These are phyloP conservation scores for Drosophila mauritiana DNA, from an alignment of 1,140 invertebrate genomes.

Conservation along the genomic window DNA sequence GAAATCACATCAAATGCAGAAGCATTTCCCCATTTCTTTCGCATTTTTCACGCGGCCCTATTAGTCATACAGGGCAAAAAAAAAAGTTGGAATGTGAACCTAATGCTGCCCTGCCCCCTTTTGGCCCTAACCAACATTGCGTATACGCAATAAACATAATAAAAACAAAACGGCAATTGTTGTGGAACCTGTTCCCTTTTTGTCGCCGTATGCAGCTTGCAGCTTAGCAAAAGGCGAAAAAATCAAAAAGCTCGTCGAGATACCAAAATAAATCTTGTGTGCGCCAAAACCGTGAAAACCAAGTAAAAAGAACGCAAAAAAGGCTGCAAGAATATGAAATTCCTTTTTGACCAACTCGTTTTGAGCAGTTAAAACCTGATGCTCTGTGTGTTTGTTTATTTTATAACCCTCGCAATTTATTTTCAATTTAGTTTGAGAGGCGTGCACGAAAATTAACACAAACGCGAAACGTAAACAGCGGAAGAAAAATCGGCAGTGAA, in stretches of 20 bases:
- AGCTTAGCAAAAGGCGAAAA: constrained; percentile 11
- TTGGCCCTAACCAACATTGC: constrained; percentile 26
- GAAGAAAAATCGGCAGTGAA: constrained; percentile 8
- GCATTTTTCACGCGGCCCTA: constrained; percentile 27
- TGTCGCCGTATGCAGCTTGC: constrained; percentile 33
- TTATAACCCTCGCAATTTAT: constrained; percentile 34
- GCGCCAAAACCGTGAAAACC: constrained; percentile 36
- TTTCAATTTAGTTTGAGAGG: constrained; percentile 55
- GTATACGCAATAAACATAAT: constrained; percentile 51
- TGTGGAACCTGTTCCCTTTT: constrained; percentile 57
- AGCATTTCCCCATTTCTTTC: constrained; percentile 9
- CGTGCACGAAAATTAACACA: constrained; percentile 67
- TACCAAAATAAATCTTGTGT: constrained; percentile 43
- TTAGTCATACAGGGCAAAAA: constrained; percentile 62
- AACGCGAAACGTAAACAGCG: constrained; percentile 39
- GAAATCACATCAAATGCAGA: constrained; percentile 15
- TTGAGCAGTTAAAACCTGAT: constrained; percentile 51
- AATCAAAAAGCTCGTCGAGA: constrained; percentile 33
- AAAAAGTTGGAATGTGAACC: constrained; percentile 1
- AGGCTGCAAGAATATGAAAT: constrained; percentile 31
- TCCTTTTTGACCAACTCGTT: constrained; percentile 47
- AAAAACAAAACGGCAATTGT: constrained; percentile 53
- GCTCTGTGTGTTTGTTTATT: constrained; percentile 15
- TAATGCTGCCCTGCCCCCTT: constrained; percentile 3
- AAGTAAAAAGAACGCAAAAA: constrained; percentile 2